Evolutionary conservation across 2,113 vertebrate species (phyloP), one percentile per base, ranked within the genome.

Genomic region (Toxotes chatareus): DNA sequence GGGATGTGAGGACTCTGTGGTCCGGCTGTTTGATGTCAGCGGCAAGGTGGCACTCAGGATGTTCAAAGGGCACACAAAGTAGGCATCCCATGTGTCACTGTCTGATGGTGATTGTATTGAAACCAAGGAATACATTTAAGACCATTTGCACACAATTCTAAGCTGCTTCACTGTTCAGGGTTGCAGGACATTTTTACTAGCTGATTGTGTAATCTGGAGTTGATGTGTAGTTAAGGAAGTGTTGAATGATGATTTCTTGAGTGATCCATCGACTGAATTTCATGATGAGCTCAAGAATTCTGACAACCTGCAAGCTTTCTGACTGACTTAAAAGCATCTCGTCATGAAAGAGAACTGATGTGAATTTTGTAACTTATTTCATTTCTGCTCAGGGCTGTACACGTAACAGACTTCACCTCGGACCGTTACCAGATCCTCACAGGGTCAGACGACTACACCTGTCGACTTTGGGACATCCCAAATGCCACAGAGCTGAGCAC

Each of bases 11-110:
- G 97, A 97, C 51, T 92, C 97, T 1, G 80, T 89, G 0, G 87
- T 99, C 55, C 95, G 96, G 7, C 94, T 99, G 51, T 98, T 98
- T 77, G 98, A 99, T 49, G 74, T 97, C 13, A 68, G 77, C 2
- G 98, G 98, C 21, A 96, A 92, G 75, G 96, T 96, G 38, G 95
- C 97, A 0, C 95, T 99, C 17, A 94, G 98, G 59, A 96, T 97
- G 79, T 99, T 97, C 68, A 94, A 93, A 81, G 98, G 98, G 0
- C 98, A 97, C 55, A 93, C 95, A 31, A 99, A 99, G 98, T 99
- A 96, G 87, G 97, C 78, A 12, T 62, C n/a, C 8, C 3, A 21
- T 0, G 3, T 19, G 17, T 65, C 40, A 14, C 19, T 40, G 3
- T 70, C 8, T 34, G 6, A 38, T 32, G 21, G 11, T 19, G 66